Evolutionary conservation across 2,888 invertebrate species (phyloP).

Genomic region (Leptopterna dolabrata): DNA sequence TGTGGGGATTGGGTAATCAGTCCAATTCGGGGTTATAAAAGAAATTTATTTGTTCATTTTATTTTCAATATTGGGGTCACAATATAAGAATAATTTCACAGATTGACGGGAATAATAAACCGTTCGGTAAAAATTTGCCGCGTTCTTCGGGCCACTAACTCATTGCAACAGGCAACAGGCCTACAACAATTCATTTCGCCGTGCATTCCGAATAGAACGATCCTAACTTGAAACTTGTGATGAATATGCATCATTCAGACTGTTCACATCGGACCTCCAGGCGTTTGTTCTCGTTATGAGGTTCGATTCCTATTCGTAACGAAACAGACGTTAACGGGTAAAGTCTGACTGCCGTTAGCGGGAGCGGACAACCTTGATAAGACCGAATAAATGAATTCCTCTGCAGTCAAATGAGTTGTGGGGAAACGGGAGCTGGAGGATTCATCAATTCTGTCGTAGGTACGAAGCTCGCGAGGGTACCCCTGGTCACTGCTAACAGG

Average conservation of each 20-base stretch:
- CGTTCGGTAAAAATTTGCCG: no score
- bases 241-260: neutral
- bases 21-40: no score
- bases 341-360: neutral
- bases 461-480: neutral
- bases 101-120: no score
- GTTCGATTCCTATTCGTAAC: neutral
- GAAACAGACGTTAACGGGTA: neutral
- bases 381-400: constrained; percentile 18
- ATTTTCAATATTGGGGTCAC: no score
- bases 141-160: no score
- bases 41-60: no score
- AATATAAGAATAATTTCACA: no score
- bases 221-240: neutral
- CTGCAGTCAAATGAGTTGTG: constrained; percentile 4
- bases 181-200: no score
- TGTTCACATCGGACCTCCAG: neutral
- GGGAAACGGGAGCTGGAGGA: neutral
- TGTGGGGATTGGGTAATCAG: no score
- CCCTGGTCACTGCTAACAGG: neutral
- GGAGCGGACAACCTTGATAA: constrained; percentile 14
- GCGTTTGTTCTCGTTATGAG: neutral
- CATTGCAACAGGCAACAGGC: no score
- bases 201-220: no score
- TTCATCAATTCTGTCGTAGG: constrained; percentile 9